These are phyloP conservation scores for Helicoverpa assulta DNA, from an alignment of 2,888 invertebrate genomes.

Conservation along the genomic window DNA sequence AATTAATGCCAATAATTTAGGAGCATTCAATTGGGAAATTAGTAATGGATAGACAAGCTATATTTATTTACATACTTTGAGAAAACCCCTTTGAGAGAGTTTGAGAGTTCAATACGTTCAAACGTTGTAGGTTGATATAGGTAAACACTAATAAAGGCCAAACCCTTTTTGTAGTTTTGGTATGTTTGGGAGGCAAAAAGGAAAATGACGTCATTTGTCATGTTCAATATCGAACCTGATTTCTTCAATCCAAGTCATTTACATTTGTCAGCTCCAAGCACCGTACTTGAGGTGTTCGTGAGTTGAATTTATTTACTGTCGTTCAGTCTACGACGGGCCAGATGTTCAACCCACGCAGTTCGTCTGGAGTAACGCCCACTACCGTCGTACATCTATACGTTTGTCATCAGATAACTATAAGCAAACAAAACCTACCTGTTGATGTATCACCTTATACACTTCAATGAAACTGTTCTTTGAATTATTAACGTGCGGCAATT, in stretches of 20 bases:
- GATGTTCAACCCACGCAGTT: constrained; percentile 81
- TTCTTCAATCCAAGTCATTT: constrained; percentile 39
- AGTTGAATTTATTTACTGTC: constrained; percentile 74
- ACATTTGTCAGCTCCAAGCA: constrained; percentile 31
- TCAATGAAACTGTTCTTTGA: constrained; percentile 60
- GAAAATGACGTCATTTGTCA: constrained; percentile 20
- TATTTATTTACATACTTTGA: too few species aligned
- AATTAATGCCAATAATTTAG: too few species aligned
- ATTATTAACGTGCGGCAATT: constrained; percentile 47
- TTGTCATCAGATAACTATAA: constrained; percentile 67
- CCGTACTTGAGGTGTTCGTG: constrained; percentile 54
- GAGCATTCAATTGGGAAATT: too few species aligned
- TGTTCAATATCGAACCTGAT: constrained; percentile 10
- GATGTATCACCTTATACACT: constrained; percentile 71
- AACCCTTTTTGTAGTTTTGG: background rate
- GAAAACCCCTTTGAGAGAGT: too few species aligned
- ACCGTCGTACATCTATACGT: constrained; percentile 66
- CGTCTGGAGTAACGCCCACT: constrained; percentile 87
- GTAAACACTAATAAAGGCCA: background rate
- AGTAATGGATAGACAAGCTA: too few species aligned
- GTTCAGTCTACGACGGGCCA: constrained; percentile 73
- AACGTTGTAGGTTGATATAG: too few species aligned
- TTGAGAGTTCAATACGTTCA: too few species aligned
- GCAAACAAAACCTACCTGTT: constrained; percentile 82
- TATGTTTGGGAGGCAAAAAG: background rate